Evolutionary conservation across 2,113 vertebrate species (phyloP).

Genomic region (Callocephalon fimbriatum): DNA sequence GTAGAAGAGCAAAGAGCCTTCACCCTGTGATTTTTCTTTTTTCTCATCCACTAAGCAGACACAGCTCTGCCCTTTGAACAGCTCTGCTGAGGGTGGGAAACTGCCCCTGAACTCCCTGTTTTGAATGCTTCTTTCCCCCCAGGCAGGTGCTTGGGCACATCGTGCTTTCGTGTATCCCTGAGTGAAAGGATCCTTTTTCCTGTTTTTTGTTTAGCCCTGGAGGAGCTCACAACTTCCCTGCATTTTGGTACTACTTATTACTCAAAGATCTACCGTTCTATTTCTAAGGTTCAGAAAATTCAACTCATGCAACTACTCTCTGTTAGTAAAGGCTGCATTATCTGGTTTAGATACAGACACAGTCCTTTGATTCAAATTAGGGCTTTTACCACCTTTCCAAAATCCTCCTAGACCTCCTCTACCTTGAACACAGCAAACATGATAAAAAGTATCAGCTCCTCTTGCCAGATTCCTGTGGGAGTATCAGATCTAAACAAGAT

Average conservation of each 20-base stretch:
- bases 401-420: background rate
- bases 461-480: background rate
- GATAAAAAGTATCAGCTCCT: slow-evolving; percentile 17
- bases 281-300: background rate
- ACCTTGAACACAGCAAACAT: background rate
- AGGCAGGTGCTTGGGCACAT: background rate
- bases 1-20: background rate
- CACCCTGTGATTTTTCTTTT: background rate
- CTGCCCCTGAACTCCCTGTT: background rate
- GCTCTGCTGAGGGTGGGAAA: background rate
- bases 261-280: background rate
- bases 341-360: background rate
- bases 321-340: background rate
- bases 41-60: background rate
- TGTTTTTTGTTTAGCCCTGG: background rate
- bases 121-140: background rate
- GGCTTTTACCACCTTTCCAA: background rate
- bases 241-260: background rate
- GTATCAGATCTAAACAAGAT: slow-evolving; percentile 50
- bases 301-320: background rate
- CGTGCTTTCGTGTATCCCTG: background rate
- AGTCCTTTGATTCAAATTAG: background rate
- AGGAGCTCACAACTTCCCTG: background rate
- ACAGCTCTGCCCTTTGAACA: background rate
- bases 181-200: background rate